These are phyloP conservation scores for Trogon melanurus DNA, from an alignment of 2,113 vertebrate genomes.

Conservation along the genomic window DNA sequence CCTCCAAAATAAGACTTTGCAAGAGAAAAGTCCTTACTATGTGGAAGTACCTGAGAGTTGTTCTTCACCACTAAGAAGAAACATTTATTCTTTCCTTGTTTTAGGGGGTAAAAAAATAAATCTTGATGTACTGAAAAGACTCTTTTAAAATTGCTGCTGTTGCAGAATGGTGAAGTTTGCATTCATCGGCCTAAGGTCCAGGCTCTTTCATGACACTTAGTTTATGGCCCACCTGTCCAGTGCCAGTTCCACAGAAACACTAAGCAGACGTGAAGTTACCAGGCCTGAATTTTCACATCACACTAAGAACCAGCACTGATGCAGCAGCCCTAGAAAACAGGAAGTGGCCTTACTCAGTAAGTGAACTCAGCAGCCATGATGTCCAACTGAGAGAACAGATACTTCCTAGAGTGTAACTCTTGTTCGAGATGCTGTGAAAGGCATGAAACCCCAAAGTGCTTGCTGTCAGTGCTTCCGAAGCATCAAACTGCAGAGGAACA, in stretches of 20 bases:
- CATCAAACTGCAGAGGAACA: neutral
- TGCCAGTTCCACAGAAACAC: neutral
- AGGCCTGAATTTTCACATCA: neutral
- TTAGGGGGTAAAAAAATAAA: too few relatives aligned
- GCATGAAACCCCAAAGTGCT: neutral
- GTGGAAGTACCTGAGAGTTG: neutral
- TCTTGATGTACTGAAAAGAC: neutral
- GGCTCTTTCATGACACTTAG: neutral
- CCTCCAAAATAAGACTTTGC: neutral
- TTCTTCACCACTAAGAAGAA: neutral
- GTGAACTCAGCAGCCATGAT: neutral
- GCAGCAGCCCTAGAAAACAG: neutral
- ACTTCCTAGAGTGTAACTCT: neutral
- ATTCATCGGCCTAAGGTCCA: neutral
- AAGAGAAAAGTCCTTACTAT: neutral
- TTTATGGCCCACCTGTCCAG: neutral
- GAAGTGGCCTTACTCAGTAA: neutral
- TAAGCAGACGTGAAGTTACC: neutral
- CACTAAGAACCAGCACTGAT: neutral
- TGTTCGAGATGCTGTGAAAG: neutral
- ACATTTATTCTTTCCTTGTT: neutral
- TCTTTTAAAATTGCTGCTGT: neutral
- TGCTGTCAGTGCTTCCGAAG: neutral
- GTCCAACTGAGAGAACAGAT: neutral
- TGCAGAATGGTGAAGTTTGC: neutral